Evolutionary conservation across 2,888 invertebrate species (phyloP).

Genomic region (Strigamia transsilvanica): DNA sequence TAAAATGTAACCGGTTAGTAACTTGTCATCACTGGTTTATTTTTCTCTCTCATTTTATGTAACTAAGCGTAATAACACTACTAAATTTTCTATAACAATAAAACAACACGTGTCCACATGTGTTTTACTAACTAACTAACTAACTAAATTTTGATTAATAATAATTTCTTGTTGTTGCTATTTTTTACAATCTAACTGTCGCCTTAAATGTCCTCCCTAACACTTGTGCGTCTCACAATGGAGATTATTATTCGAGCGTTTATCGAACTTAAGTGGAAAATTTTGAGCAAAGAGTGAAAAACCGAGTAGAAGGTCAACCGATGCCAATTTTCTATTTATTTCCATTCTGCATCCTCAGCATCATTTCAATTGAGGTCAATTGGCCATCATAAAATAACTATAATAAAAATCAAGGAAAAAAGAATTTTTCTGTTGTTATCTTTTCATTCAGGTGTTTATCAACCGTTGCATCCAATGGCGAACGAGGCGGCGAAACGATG

Average conservation of each 20-base stretch:
- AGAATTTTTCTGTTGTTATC: not conserved
- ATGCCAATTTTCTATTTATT: not conserved
- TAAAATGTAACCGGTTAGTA: conserved; percentile 16
- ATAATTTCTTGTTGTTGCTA: too few species aligned
- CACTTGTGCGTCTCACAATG: not conserved
- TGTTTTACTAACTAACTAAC: not conserved
- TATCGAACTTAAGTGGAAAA: not conserved
- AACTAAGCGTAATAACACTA: too few species aligned
- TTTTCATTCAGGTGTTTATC: conserved; percentile 38
- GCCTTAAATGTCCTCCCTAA: not conserved
- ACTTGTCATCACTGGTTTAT: not conserved
- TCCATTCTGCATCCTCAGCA: conserved; percentile 35
- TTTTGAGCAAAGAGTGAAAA: conserved; percentile 2
- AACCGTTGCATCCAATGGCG: conserved; percentile 22
- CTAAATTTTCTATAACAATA: too few species aligned
- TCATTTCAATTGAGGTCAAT: conserved; percentile 34
- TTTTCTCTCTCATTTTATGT: not conserved
- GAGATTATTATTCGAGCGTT: not conserved
- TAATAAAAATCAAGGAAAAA: conserved; percentile 29
- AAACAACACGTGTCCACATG: not conserved
- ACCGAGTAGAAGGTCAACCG: not conserved
- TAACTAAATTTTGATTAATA: too few species aligned
- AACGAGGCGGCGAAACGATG: conserved; percentile 26
- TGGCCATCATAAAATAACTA: conserved; percentile 10
- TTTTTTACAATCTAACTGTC: not conserved